A percentile compares a stretch with the other conserved stretches of the same genome.
phyloP scores from a whole-genome alignment of 2,113 vertebrate species.

The Aleadryas rufinucha region DNA sequence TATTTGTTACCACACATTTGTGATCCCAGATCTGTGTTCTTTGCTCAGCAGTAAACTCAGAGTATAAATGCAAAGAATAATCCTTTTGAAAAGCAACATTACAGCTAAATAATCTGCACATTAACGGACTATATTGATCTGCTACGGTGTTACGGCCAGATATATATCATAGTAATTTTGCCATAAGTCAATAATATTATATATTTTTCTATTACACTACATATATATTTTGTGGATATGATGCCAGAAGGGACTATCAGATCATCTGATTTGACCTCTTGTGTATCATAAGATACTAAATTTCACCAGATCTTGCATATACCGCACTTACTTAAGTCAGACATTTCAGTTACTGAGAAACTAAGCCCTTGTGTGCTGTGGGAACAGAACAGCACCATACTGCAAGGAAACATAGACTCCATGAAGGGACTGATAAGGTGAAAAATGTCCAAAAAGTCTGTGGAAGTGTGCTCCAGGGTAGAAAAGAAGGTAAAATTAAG shows the following conservation, averaged over 20 bases:
- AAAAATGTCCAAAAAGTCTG: neutral
- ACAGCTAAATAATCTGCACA: conserved; percentile 14
- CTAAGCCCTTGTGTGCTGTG: neutral
- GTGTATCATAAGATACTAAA: neutral
- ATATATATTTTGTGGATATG: neutral
- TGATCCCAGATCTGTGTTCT: neutral
- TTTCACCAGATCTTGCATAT: neutral
- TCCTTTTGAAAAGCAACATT: neutral
- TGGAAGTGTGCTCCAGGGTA: neutral
- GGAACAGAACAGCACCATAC: neutral
- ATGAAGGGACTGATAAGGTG: neutral
- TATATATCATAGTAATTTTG: neutral
- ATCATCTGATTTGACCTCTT: conserved; percentile 13
- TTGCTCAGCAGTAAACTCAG: neutral
- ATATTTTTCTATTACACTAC: neutral
- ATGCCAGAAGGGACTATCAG: neutral
- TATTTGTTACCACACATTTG: neutral
- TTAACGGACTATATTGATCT: neutral
- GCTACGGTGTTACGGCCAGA: neutral
- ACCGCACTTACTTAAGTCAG: neutral
- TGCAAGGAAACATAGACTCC: neutral
- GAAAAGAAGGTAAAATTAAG: neutral
- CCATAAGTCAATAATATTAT: neutral
- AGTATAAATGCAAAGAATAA: neutral
- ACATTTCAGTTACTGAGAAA: neutral